A percentile compares a stretch with the other conserved stretches of the same genome.
Evolutionary conservation across 2,888 invertebrate genomes (phyloP).

Genomic region (Drosophila aldrichi): DNA sequence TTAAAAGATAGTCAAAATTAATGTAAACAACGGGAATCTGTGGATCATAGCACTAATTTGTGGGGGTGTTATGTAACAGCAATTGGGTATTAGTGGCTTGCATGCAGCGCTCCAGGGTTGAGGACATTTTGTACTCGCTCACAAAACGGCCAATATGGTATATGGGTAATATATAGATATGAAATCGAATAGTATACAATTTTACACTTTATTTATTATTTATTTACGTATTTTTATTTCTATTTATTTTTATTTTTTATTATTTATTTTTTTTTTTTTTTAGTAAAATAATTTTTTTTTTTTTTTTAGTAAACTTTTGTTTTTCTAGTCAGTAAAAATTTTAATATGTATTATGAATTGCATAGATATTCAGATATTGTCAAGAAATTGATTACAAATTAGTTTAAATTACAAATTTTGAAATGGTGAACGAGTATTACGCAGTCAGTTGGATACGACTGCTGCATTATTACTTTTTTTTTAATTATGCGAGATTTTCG

Average conservation of each 20-base stretch:
- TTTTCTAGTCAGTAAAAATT: too few species aligned
- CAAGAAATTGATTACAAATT: too few species aligned
- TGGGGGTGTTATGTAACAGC: constrained; percentile 32
- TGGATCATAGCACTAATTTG: neutral
- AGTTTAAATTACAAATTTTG: neutral
- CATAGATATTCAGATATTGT: too few species aligned
- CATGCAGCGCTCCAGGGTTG: constrained; percentile 59
- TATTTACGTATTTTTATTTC: too few species aligned
- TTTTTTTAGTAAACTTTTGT: too few species aligned
- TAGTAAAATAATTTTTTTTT: too few species aligned
- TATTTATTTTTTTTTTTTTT: too few species aligned
- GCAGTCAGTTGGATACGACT: neutral
- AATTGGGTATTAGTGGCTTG: constrained; percentile 15
- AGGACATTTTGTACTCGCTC: constrained; percentile 43
- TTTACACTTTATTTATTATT: too few species aligned
- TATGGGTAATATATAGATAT: too few species aligned
- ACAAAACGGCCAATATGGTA: constrained; percentile 18
- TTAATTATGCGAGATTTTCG: neutral
- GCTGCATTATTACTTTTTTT: neutral
- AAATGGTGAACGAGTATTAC: neutral
- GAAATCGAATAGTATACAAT: too few species aligned
- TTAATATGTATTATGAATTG: too few species aligned
- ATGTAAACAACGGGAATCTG: neutral
- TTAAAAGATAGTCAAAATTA: neutral
- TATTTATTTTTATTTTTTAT: too few species aligned